Base-by-base conservation (phyloP, 2,888 invertebrate species). In the Cheilosia vulpina region DNA sequence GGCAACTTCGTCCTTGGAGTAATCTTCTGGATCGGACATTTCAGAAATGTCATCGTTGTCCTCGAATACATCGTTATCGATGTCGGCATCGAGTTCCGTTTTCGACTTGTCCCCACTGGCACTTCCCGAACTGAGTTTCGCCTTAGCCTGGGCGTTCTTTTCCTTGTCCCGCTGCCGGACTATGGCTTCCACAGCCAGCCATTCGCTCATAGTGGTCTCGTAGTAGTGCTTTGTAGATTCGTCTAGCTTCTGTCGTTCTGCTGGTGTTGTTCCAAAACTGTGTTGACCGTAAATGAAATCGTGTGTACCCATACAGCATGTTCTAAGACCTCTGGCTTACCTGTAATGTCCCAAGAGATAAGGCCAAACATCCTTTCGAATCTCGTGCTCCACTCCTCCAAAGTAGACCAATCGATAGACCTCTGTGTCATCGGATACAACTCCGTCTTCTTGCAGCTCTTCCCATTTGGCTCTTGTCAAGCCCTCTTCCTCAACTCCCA, bases 101-200 rank as follows among this genome's bases (percentile, higher is more conserved):
- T 93, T 93, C 0, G 88, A 89, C 0, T 90, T 89, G 0, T 89
- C 88, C 87, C 94, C 94, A 82, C 92, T 95, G 89, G 91, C 95
- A 79, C 95, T 95, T 89, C 96, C 96, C 19, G 95, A 95, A 66
- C 96, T 96, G 11, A 97, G 93, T 89, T 97, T 95, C 4, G 97
- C 97, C 65, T 97, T 95, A 41, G 97, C 97, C 11, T 96, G 95
- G 0, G 97, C 97, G 85, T 97, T 96, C 47, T 95, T 95, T 90
- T 97, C 97, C 79, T 95, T 95, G 89, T 98, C 97, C 6, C 95
- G 92, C 90, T 97, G 96, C 58, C 95, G 93, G 0, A 98, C 97
- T 85, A 98, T 98, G 0, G 98, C 98, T 90, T 99, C 98, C 0
- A 98, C 97, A 0, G 98, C 97, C 80, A 98, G 92, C 98, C 98